Conservation (phyloP, 2,888 invertebrate genomes). For the Tiliacea aurago region DNA sequence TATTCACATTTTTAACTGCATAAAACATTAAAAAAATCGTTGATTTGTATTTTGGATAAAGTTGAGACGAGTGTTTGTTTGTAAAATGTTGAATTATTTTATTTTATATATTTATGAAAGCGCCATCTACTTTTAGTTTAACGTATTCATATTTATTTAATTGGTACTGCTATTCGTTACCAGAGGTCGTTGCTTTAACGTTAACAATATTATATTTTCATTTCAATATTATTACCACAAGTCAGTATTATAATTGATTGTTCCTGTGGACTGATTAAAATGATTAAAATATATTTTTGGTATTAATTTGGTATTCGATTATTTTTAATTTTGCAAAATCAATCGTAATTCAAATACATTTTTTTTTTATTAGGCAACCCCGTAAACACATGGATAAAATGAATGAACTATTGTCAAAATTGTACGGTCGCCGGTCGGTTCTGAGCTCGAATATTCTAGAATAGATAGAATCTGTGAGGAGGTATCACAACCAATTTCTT, state of each 20-base stretch:
- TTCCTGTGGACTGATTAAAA: too few relatives aligned
- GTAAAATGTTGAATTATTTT: neutral
- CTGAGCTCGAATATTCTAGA: slow-evolving; percentile 84
- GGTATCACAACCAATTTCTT: slow-evolving; percentile 53
- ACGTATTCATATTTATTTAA: neutral
- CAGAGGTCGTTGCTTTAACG: slow-evolving; percentile 66
- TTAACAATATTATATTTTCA: neutral
- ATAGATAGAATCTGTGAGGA: slow-evolving; percentile 78
- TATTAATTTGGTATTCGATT: neutral
- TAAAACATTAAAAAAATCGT: neutral
- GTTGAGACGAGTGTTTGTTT: neutral
- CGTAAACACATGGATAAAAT: slow-evolving; percentile 77
- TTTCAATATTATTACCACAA: neutral
- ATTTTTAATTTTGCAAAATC: neutral
- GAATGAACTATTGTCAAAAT: slow-evolving; percentile 66
- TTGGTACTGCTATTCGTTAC: slow-evolving; percentile 65
- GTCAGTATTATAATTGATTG: too few relatives aligned
- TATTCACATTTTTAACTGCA: neutral
- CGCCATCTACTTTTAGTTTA: slow-evolving; percentile 43
- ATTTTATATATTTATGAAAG: neutral
- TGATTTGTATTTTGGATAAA: neutral
- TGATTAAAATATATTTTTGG: too few relatives aligned
- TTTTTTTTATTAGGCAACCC: slow-evolving; percentile 73
- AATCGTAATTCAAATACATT: slow-evolving; percentile 39
- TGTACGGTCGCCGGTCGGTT: slow-evolving; percentile 61